A percentile compares a stretch with the other conserved stretches of the same genome.
Conservation (phyloP, 2,888 invertebrate species). For the Thereva unica region DNA sequence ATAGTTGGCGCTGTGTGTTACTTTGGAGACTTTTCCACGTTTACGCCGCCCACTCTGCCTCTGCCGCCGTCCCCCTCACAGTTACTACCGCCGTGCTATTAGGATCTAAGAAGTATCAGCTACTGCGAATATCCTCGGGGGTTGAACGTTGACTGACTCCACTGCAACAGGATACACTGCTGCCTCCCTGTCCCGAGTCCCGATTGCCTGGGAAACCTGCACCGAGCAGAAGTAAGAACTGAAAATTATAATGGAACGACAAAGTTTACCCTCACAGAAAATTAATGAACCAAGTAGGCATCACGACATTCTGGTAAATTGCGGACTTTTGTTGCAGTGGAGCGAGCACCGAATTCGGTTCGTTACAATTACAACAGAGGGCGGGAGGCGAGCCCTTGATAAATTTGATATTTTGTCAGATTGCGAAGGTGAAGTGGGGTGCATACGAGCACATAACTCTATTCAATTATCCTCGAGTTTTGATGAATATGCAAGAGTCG, state of each 20-base stretch:
- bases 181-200: too few relatives aligned
- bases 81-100: too few relatives aligned
- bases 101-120: too few relatives aligned
- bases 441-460: neutral
- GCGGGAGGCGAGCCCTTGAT: constrained; percentile 20
- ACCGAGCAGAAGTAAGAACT: constrained; percentile 13
- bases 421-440: constrained; percentile 26
- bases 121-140: neutral
- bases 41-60: too few relatives aligned
- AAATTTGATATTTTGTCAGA: constrained; percentile 33
- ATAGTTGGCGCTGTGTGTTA: too few relatives aligned
- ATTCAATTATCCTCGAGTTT: constrained; percentile 18
- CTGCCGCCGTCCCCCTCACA: too few relatives aligned
- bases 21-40: too few relatives aligned
- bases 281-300: constrained; percentile 32
- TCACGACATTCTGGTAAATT: constrained; percentile 32
- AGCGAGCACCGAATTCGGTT: constrained; percentile 14
- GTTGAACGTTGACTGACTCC: constrained; percentile 13
- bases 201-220: neutral
- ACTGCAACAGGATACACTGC: constrained; percentile 23
- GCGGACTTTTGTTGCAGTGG: constrained; percentile 33
- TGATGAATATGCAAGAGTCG: constrained; percentile 8
- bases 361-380: constrained; percentile 31
- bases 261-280: constrained; percentile 32
- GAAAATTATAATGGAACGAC: constrained; percentile 28